phyloP scores from a whole-genome alignment of 1,140 invertebrate species.

The Listronotus oregonensis region DNA sequence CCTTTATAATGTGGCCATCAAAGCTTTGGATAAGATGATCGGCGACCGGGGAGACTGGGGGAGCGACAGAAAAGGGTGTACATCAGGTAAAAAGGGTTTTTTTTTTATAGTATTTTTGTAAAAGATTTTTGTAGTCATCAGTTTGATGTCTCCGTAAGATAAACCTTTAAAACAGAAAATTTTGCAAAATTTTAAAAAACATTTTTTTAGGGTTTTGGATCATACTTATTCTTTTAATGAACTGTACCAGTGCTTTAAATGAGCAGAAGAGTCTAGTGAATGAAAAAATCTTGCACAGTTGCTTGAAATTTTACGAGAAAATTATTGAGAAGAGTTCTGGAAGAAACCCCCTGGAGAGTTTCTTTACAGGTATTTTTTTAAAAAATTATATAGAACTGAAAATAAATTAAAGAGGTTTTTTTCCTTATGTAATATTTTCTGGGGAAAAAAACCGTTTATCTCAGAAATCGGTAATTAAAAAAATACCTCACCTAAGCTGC shows the following conservation, averaged over 20 bases:
- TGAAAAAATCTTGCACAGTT: conserved; percentile 72
- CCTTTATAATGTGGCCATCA: conserved; percentile 67
- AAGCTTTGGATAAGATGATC: conserved; percentile 70
- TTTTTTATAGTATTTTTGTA: no score
- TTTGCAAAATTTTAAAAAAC: no score
- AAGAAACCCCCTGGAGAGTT: conserved; percentile 77
- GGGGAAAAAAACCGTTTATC: no score
- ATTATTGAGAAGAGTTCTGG: conserved; percentile 80
- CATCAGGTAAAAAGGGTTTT: conserved; percentile 42
- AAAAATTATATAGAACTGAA: no score
- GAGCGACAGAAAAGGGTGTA: conserved; percentile 68
- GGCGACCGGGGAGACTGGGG: conserved; percentile 67
- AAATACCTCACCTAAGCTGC: no score
- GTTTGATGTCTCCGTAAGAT: no score
- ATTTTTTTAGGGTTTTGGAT: conserved; percentile 62
- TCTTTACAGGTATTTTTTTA: conserved; percentile 65
- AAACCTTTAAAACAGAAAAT: no score
- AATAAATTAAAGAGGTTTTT: no score
- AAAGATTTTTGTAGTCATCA: no score
- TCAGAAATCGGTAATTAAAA: no score
- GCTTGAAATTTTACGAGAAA: conserved; percentile 81
- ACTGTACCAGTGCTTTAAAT: conserved; percentile 54
- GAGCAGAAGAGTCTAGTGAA: conserved; percentile 57
- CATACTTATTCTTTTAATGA: conserved; percentile 72
- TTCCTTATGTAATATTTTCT: no score